A percentile compares a stretch with the other conserved stretches of the same genome.
Evolutionary conservation across 1,140 invertebrate species (phyloP).

Genomic region (Pissodes strobi): DNA sequence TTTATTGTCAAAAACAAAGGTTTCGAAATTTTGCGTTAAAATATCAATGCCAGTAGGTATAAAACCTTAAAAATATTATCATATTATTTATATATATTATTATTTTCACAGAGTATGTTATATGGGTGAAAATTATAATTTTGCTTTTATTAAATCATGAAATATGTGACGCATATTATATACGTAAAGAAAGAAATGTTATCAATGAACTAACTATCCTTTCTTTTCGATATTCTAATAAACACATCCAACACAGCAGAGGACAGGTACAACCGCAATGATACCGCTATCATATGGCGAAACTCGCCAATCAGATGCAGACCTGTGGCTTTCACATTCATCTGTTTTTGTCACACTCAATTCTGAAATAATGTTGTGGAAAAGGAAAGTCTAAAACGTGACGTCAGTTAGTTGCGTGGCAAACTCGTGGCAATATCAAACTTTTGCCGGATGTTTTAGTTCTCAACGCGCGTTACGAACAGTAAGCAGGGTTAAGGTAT

Average conservation of each 20-base stretch:
- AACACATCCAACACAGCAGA: slow-evolving; percentile 8
- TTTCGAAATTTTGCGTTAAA: too few species aligned
- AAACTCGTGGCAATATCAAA: slow-evolving; percentile 27
- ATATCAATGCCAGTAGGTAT: too few species aligned
- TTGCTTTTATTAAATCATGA: too few species aligned
- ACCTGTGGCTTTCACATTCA: slow-evolving; percentile 48
- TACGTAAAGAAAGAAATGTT: too few species aligned
- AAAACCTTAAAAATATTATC: too few species aligned
- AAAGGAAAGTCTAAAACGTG: slow-evolving; percentile 24
- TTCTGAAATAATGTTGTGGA: slow-evolving; percentile 5
- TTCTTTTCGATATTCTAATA: too few species aligned
- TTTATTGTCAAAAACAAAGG: too few species aligned
- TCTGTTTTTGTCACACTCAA: slow-evolving; percentile 20
- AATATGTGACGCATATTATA: too few species aligned
- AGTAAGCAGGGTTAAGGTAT: neutral
- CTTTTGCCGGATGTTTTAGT: slow-evolving; percentile 33
- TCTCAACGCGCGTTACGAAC: slow-evolving; percentile 28
- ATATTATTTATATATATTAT: too few species aligned
- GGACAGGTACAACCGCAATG: slow-evolving; percentile 29
- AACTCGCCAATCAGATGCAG: slow-evolving; percentile 39
- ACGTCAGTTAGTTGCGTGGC: slow-evolving; percentile 40
- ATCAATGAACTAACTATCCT: too few species aligned
- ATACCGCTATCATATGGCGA: slow-evolving; percentile 37
- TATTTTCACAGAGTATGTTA: too few species aligned
- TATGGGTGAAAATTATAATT: too few species aligned